Base-by-base conservation (phyloP, 1,140 invertebrate genomes). In the Drosophila chauvacae region DNA sequence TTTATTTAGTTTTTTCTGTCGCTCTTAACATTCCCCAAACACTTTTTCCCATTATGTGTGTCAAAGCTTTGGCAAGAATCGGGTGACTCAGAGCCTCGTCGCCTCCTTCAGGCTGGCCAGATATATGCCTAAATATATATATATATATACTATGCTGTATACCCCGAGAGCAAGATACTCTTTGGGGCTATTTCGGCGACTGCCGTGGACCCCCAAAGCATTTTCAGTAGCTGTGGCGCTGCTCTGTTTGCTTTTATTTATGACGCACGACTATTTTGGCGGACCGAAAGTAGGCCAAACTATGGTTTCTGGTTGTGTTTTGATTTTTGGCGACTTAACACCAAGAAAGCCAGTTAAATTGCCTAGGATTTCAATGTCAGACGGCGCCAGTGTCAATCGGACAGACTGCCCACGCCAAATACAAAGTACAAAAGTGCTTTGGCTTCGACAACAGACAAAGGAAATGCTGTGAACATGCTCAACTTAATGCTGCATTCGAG, bases 291-390 rank as follows among this genome's bases (percentile, higher is more conserved):
- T 88, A 20, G 84, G 85, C 57, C 84, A 88, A 87, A 87, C 72
- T 71, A 77, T 80, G 82, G 65, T n/a, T 9, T 48, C 65, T 66
- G 39, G 48, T 71, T 77, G 44, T 87, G 71, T 87, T 76, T 78
- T 77, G 80, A 62, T 71, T 73, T 64, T 59, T 37, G 53, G 55
- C 53, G 9, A 53, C 48, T 69, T 55, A 66, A 42, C 56, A 80
- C 58, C 51, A 23, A 76, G 65, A 70, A 60, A 53, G 65, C n/a
- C 76, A 82, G 74, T 82, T 82, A 82, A 82, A 74, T 63, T 68
- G 47, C 79, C 37, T 30, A 58, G 50, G 66, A 74, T 71, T 81
- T 87, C 84, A 87, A 87, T 87, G 84, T 83, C 84, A 87, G 62
- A 64, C 44, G 72, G 75, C 63, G 74, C 73, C 78, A 64, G 37